Evolutionary conservation across 2,113 vertebrate species (phyloP), one percentile per base, ranked within the genome.

Genomic region (Elachura formosa): DNA sequence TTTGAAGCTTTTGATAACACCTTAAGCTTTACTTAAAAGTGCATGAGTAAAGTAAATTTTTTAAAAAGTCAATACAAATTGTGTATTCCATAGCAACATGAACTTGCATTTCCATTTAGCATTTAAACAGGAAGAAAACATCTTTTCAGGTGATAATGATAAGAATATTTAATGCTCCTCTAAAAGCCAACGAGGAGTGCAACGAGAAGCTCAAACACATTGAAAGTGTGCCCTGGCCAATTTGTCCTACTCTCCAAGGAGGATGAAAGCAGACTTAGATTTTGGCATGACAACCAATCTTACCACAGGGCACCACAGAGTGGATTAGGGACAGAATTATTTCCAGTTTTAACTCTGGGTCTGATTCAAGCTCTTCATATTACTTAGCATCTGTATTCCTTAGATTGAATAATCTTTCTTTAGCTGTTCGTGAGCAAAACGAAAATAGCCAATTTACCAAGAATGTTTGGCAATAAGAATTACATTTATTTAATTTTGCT

Each of bases 261-360:
- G 71, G 58, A 89, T 83, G 24, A 79, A 72, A 92, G 29, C 63
- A 90, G 43, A 5, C 66, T 83, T 84, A 76, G 74, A 91, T 79
- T 85, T 51, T 73, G 49, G 45, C 63, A 67, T 48, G 71, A 82
- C 58, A 91, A 59, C 54, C 11, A 6, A 31, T 67, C 33, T 89
- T 87, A 87, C 85, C 83, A 90, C 71, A 87, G 91, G 80, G 80
- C 83, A 93, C 45, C 69, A 46, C 58, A 54, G 69, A 64, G 63
- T 85, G 71, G 71, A 92, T 92, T 96, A 94, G 88, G 74, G 83
- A 82, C 36, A 93, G 66, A 94, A 93, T 92, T 84, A 84, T 79
- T 90, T 94, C 54, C 85, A 92, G 66, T 31, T 94, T 85, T 77
- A 90, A 52, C n/a, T 89, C 71, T 77, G 46, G 22, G 38, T 77